Conservation (phyloP, 1,140 invertebrate genomes). For the Pachypeltis micranthus region DNA sequence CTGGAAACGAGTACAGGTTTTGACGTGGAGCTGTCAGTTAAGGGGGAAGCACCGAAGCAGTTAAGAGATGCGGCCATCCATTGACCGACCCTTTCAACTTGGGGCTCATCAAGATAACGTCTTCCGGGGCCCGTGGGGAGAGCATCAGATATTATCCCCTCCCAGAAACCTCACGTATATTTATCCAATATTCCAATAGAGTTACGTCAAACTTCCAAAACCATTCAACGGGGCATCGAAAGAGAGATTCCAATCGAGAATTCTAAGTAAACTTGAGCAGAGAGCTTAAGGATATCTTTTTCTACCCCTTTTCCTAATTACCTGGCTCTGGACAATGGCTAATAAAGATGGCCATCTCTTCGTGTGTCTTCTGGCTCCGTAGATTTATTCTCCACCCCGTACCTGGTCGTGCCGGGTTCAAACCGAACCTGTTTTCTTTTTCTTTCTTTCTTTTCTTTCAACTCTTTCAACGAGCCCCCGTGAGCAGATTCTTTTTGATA, state of each 20-base stretch:
- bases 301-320: conserved; percentile 10
- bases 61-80: not conserved
- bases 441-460: conserved; percentile 7
- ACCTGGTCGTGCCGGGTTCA: not conserved
- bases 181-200: not conserved
- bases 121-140: not conserved
- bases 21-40: too few species aligned
- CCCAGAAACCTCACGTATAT: conserved; percentile 7
- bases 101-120: conserved; percentile 1
- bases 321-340: conserved; percentile 11
- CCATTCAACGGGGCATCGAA: conserved; percentile 6
- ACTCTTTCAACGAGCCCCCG: not conserved
- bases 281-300: too few species aligned
- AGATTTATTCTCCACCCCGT: conserved; percentile 11
- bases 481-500: conserved; percentile 10
- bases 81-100: not conserved
- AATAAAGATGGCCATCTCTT: conserved; percentile 16
- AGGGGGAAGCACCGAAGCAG: too few species aligned
- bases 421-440: not conserved
- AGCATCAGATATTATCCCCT: not conserved
- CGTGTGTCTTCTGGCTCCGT: not conserved
- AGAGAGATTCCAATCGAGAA: not conserved
- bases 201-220: not conserved
- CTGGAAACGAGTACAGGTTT: too few species aligned
- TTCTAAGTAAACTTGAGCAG: too few species aligned